Base-by-base conservation (phyloP, 2,888 invertebrate species). In the Nemurella pictetii region DNA sequence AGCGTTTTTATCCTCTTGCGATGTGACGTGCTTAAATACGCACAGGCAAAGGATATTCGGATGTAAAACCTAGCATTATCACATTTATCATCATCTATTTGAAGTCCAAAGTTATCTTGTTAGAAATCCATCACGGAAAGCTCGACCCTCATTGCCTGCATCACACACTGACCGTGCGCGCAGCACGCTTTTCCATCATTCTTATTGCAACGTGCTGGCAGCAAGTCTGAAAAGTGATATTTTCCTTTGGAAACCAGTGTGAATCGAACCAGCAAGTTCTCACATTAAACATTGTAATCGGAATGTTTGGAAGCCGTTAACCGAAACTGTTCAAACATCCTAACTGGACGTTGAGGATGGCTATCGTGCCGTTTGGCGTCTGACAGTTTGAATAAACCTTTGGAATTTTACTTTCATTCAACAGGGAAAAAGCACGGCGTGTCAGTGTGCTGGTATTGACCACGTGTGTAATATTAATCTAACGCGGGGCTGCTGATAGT, bases 381-480 rank as follows among this genome's bases (percentile, higher is more conserved):
- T 81, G 35, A 81, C 75, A 81, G 35, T 81, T 25, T 81, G 35
- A 81, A 81, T 35, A 35, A 81, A 36, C 36, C 80, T 81, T 81
- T 81, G 80, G n/a, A 81, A 75, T 75, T 81, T 81, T 36, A 81
- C 35, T 81, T 78, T 36, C 35, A 81, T 81, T 36, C 35, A 35
- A 29, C 5, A 25, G 20, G 30, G 30, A 81, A 81, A 81, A 35
- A 7, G 80, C 12, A 75, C n/a, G 80, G 32, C n/a, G 30, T 28
- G 27, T 81, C 4, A n/a, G 20, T 30, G 30, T 29, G 35, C 32
- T 81, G 26, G 26, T 81, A 81, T 81, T 81, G 80, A 81, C 80
- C 80, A 30, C 25, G 26, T 35, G 15, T 81, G 35, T 32, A 81
- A 81, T 81, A 81, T 81, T 81, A 81, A 81, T 81, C 80, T 81